Percentiles rank a stretch among this genome's conserved stretches.
These are phyloP conservation scores for Drosophila parabipectinata DNA, from an alignment of 1,140 invertebrate genomes.

Conservation along the genomic window DNA sequence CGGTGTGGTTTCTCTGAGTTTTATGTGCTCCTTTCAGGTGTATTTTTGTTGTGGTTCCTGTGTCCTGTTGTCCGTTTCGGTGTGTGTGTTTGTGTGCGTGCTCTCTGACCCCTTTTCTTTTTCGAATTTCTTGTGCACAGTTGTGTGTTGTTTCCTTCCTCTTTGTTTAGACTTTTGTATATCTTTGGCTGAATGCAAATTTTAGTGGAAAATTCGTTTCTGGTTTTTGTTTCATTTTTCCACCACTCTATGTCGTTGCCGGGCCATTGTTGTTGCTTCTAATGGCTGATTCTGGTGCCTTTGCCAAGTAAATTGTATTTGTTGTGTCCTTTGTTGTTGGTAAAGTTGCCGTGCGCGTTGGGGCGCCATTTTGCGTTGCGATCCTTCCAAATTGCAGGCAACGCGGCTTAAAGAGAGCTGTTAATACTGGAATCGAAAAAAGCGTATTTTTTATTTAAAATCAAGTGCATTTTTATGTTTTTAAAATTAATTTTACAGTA, in stretches of 20 bases:
- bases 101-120: conserved; percentile 45
- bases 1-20: conserved; percentile 31
- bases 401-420: conserved; percentile 14
- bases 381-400: conserved; percentile 33
- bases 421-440: conserved; percentile 37
- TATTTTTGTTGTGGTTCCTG: conserved; percentile 18
- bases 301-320: conserved; percentile 24
- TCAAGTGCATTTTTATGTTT: background rate
- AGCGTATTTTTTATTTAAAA: background rate
- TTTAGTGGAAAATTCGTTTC: conserved; percentile 57
- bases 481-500: background rate
- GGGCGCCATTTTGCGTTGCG: conserved; percentile 54
- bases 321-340: conserved; percentile 25
- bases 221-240: conserved; percentile 64
- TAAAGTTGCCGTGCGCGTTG: conserved; percentile 28
- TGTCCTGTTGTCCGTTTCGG: conserved; percentile 15
- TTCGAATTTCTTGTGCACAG: conserved; percentile 23
- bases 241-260: conserved; percentile 53
- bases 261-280: conserved; percentile 38
- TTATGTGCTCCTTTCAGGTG: conserved; percentile 17
- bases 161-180: conserved; percentile 53
- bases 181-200: conserved; percentile 51
- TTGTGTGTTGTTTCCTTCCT: conserved; percentile 35
- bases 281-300: conserved; percentile 30
- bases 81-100: conserved; percentile 34